Evolutionary conservation across 2,888 invertebrate genomes (phyloP).

Genomic region (Lithophane leautieri): DNA sequence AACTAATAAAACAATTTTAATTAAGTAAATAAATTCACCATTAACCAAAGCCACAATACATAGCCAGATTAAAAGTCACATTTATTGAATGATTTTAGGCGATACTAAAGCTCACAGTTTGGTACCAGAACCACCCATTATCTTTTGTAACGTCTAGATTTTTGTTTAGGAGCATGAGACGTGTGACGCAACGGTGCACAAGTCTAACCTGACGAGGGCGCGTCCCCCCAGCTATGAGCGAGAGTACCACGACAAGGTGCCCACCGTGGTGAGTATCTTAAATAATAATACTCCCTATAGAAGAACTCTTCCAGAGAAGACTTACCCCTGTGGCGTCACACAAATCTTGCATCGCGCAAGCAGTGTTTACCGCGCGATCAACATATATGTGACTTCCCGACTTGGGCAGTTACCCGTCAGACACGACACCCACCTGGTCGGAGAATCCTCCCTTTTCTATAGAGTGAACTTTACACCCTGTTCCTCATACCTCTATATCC

Average conservation of each 20-base stretch:
- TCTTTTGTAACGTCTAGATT: not conserved
- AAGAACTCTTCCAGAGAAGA: not conserved
- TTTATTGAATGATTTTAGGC: not conserved
- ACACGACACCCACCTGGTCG: no score
- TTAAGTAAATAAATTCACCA: not conserved
- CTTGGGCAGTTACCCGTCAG: no score
- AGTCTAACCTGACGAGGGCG: constrained; percentile 76
- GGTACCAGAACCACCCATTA: not conserved
- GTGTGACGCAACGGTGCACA: constrained; percentile 76
- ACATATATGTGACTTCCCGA: no score
- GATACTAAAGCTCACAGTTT: not conserved
- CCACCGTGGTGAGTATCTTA: constrained; percentile 79
- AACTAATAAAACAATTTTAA: not conserved
- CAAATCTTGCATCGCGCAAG: no score
- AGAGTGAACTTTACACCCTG: no score
- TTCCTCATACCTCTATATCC: not conserved
- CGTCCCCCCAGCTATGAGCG: constrained; percentile 77
- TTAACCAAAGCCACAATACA: not conserved
- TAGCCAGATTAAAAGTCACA: not conserved
- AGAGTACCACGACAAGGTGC: constrained; percentile 80
- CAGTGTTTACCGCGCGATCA: no score
- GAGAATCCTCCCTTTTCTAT: no score
- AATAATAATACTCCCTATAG: not conserved
- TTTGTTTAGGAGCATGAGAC: constrained; percentile 73
- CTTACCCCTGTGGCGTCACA: no score